Evolutionary conservation across 2,113 vertebrate species (phyloP).

Genomic region (Delphinapterus leucas): DNA sequence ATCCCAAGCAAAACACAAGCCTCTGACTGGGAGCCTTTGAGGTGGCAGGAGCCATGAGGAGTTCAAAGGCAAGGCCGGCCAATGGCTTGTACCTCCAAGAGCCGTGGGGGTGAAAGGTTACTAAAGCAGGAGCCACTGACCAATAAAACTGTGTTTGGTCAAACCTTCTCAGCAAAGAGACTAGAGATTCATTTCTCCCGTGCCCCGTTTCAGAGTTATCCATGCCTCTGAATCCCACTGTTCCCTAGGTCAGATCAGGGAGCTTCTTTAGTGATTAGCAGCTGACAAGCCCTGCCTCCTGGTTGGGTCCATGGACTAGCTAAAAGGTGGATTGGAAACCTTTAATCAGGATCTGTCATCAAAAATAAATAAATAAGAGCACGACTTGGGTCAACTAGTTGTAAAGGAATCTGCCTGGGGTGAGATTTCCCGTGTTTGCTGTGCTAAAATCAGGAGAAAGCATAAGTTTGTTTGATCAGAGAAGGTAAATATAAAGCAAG

Average conservation of each 20-base stretch:
- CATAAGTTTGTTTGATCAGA: conserved; percentile 76
- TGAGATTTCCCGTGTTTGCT: conserved; percentile 75
- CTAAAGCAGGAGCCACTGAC: conserved; percentile 90
- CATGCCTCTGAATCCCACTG: conserved; percentile 69
- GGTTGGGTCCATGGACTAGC: conserved; percentile 58
- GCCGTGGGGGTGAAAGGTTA: conserved; percentile 86
- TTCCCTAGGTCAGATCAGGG: conserved; percentile 69
- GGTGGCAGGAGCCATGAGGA: conserved; percentile 83
- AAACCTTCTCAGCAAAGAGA: conserved; percentile 81
- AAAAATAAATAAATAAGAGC: conserved; percentile 83
- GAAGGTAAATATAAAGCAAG: conserved; percentile 75
- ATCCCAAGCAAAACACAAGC: conserved; percentile 85
- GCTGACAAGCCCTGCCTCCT: conserved; percentile 59
- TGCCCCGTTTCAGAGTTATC: conserved; percentile 78
- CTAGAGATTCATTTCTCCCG: conserved; percentile 81
- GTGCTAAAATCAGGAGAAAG: conserved; percentile 71
- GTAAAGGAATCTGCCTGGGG: conserved; percentile 77
- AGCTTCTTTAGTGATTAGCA: conserved; percentile 53
- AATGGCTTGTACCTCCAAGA: conserved; percentile 83
- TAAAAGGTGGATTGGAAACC: conserved; percentile 76
- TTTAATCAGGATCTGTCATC: conserved; percentile 80
- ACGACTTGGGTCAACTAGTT: conserved; percentile 73
- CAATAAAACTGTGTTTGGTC: conserved; percentile 87
- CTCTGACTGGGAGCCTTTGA: conserved; percentile 84
- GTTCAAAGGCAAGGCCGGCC: conserved; percentile 88